These are phyloP conservation scores for Nylanderia fulva DNA, from an alignment of 1,140 invertebrate genomes.

Conservation along the genomic window DNA sequence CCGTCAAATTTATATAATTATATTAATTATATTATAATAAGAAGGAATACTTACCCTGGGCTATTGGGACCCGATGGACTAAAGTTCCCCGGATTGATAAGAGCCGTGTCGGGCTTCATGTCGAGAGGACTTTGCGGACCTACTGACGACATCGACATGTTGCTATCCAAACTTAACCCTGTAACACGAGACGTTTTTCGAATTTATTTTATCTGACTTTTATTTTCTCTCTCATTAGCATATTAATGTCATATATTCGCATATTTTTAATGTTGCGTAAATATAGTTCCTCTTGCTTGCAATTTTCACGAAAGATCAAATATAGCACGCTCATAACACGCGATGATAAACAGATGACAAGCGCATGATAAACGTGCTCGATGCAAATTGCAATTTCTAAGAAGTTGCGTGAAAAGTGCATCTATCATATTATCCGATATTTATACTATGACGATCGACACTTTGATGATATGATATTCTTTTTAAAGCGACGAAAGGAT, in stretches of 20 bases:
- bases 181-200: slow-evolving; percentile 77
- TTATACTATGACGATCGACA: not conserved
- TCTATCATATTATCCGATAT: not conserved
- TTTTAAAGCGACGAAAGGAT: slow-evolving; percentile 35
- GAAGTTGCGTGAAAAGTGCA: slow-evolving; percentile 12
- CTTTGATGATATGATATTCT: not conserved
- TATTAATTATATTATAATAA: not conserved
- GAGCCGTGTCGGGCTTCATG: slow-evolving; percentile 94
- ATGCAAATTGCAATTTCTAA: slow-evolving; percentile 27
- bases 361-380: not conserved
- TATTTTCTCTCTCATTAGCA: not conserved
- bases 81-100: slow-evolving; percentile 89
- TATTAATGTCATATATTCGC: not conserved
- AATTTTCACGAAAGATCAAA: not conserved
- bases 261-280: not conserved
- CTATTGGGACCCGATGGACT: slow-evolving; percentile 89
- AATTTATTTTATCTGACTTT: not conserved
- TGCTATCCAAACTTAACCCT: slow-evolving; percentile 90
- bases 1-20: not conserved
- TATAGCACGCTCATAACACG: no score
- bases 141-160: slow-evolving; percentile 89
- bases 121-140: slow-evolving; percentile 93
- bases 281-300: no score
- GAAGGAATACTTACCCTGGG: slow-evolving; percentile 86
- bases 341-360: no score